Base-by-base conservation (phyloP, 2,888 invertebrate species). In the Hemaris fuciformis region DNA sequence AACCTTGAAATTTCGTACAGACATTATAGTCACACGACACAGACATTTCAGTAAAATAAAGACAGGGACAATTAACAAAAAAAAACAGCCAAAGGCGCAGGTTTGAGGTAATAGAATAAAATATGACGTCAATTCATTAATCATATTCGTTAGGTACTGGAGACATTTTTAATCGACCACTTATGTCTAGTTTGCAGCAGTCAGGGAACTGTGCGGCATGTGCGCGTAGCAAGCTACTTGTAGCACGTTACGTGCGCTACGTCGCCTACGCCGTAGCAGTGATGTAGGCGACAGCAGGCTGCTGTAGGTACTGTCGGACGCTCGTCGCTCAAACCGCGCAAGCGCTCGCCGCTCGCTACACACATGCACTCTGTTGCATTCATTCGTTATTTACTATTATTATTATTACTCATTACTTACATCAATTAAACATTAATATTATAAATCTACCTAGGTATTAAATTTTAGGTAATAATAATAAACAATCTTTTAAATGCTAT, bases 401-500 rank as follows among this genome's bases (percentile, higher is more conserved):
- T 88, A 88, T 88, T 85, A 89, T 88, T 87, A 89, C 85, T 88
- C 88, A 91, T 89, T 88, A 90, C 84, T 87, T 87, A 89, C 92
- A 92, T 92, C 92, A 92, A 92, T 92, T 92, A 91, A 89, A 91
- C 90, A 91, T 91, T 91, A 89, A 88, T 90, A 91, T 89, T 89
- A 92, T 91, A 88, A 91, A 88, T 85, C 81, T 61, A 63, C 57
- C 63, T 91, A 92, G 92, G 84, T 92, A 92, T 90, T 84, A 91
- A 93, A 93, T 89, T 92, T 92, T 93, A 93, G 93, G 90, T 93
- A 93, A 90, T 91, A 90, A 91, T 89, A 93, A 91, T 91, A 90
- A 93, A 93, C 93, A 93, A 93, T 91, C 92, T 93, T 93, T 93
- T 93, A 91, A 93, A 93, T 88, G 91, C 92, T 92, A 91, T 91